Percentiles rank a stretch among this genome's conserved stretches.
phyloP scores from a whole-genome alignment of 2,888 invertebrate genomes.

The Pandemis heparana region DNA sequence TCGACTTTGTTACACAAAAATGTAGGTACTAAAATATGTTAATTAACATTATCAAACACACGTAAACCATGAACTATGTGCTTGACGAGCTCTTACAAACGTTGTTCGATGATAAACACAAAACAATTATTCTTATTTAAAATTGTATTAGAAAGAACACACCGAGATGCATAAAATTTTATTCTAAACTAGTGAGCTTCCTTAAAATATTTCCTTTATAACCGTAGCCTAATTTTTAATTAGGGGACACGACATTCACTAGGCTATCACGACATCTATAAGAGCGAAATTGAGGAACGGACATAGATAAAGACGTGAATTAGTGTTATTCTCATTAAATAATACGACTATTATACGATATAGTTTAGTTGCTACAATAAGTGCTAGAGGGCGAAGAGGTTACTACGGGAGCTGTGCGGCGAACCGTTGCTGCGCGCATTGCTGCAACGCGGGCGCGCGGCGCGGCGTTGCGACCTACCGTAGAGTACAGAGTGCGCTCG shows the following conservation, averaged over 20 bases:
- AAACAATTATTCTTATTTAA: conserved; percentile 54
- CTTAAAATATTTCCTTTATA: conserved; percentile 67
- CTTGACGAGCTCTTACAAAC: conserved; percentile 31
- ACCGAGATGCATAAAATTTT: conserved; percentile 64
- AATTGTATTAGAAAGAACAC: conserved; percentile 68
- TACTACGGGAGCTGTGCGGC: conserved; percentile 51
- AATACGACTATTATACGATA: conserved; percentile 69
- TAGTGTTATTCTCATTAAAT: conserved; percentile 65
- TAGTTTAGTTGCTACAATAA: conserved; percentile 63
- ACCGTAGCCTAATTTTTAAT: conserved; percentile 57
- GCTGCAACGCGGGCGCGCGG: conserved; percentile 21
- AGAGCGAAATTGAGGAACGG: conserved; percentile 84
- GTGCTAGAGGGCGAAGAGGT: conserved; percentile 56
- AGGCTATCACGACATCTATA: conserved; percentile 84
- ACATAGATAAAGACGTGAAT: conserved; percentile 80
- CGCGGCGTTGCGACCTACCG: conserved; percentile 15
- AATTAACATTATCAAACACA: conserved; percentile 42
- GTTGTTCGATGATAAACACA: conserved; percentile 56
- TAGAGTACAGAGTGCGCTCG: conserved; percentile 23
- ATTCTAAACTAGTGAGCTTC: conserved; percentile 72
- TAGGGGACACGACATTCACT: conserved; percentile 81
- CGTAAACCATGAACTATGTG: conserved; percentile 43
- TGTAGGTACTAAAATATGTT: conserved; percentile 32
- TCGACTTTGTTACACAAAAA: conserved; percentile 22
- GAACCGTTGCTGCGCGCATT: conserved; percentile 46